phyloP scores from a whole-genome alignment of 1,140 invertebrate species.

The Metaphire vulgaris region DNA sequence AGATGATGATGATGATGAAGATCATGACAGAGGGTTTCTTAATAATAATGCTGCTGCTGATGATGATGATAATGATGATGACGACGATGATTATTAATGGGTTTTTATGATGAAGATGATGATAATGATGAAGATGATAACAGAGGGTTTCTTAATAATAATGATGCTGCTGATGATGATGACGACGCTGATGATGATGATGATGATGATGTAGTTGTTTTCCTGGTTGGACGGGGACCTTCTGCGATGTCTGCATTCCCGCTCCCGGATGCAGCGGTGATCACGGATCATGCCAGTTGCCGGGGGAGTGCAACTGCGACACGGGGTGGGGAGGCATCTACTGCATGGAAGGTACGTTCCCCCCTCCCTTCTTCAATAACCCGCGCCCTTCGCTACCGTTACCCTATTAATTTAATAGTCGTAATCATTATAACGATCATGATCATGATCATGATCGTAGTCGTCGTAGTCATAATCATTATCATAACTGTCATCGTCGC shows the following conservation, averaged over 20 bases:
- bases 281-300: conserved; percentile 55
- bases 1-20: background rate
- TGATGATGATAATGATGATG: too few species aligned
- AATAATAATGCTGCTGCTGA: background rate
- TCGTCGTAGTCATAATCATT: background rate
- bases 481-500: background rate
- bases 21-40: background rate
- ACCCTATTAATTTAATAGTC: too few species aligned
- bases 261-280: conserved; percentile 55
- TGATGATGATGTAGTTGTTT: conserved; percentile 55
- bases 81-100: too few species aligned
- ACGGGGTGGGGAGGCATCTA: conserved; percentile 62
- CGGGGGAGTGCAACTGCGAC: conserved; percentile 57
- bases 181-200: background rate
- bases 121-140: background rate
- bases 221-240: conserved; percentile 54
- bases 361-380: too few species aligned
- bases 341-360: conserved; percentile 57
- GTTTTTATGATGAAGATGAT: background rate
- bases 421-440: too few species aligned
- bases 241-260: conserved; percentile 55
- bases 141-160: background rate
- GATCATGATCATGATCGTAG: background rate
- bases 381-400: too few species aligned
- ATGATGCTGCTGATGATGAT: conserved; percentile 22